Conservation (phyloP, 2,113 vertebrate genomes). For the Tretioscincus oriximinensis region DNA sequence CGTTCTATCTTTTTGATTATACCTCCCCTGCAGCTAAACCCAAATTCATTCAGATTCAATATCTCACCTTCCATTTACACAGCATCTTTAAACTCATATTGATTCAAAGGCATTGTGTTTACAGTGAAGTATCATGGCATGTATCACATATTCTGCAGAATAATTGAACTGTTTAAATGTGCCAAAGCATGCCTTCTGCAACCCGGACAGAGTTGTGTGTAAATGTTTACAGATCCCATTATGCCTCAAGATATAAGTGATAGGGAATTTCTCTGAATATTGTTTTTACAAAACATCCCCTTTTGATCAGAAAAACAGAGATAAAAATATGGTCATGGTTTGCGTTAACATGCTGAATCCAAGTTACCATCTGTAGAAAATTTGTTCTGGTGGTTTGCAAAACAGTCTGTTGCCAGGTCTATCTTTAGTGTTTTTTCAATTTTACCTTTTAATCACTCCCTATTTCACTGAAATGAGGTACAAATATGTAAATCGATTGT, state of each 20-base stretch:
- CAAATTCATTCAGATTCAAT: too few species aligned
- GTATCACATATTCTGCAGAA: constrained; percentile 17
- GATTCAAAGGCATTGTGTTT: neutral
- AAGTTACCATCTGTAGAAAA: neutral
- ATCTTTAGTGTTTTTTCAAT: neutral
- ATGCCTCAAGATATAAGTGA: neutral
- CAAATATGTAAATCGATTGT: neutral
- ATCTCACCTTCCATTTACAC: too few species aligned
- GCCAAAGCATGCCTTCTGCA: neutral
- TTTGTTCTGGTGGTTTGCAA: neutral
- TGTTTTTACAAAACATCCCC: neutral
- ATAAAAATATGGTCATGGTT: neutral
- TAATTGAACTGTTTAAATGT: neutral
- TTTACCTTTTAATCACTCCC: constrained; percentile 3
- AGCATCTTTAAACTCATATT: neutral
- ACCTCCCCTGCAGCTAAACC: neutral
- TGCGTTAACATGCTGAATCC: neutral
- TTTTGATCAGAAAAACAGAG: neutral
- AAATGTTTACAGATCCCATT: neutral
- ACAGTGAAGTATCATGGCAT: too few species aligned
- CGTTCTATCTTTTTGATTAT: neutral
- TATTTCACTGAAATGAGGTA: neutral
- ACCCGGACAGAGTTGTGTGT: neutral
- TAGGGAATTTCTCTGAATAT: neutral
- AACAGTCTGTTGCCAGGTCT: neutral